These are phyloP conservation scores for Xanthorhoe designata DNA, from an alignment of 2,888 invertebrate species.

Conservation along the genomic window DNA sequence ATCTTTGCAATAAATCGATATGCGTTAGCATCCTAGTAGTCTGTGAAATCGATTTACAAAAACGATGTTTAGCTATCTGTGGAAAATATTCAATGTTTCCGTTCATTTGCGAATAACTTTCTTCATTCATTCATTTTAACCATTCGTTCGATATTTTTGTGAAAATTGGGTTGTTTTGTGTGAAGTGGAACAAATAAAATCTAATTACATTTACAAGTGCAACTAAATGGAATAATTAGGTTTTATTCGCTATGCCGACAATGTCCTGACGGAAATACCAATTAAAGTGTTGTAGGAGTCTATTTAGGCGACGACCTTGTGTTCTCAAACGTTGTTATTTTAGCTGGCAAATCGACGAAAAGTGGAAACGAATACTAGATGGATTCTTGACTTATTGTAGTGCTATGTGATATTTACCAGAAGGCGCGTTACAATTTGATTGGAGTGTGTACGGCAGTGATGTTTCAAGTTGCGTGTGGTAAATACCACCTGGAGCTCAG, in stretches of 20 bases:
- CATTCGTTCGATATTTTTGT: constrained; percentile 63
- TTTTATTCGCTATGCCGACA: constrained; percentile 38
- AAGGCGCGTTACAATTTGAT: constrained; percentile 14
- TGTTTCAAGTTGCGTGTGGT: constrained; percentile 75
- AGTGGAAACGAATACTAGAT: constrained; percentile 43
- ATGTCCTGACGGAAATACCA: constrained; percentile 44
- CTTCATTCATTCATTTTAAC: constrained; percentile 43
- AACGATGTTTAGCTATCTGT: constrained; percentile 6
- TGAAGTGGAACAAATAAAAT: constrained; percentile 50
- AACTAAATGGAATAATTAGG: constrained; percentile 48
- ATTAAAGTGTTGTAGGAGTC: constrained; percentile 45
- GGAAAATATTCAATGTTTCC: constrained; percentile 6
- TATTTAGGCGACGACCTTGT: constrained; percentile 70
- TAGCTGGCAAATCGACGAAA: constrained; percentile 63
- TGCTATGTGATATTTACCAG: constrained; percentile 1
- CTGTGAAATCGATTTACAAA: background rate
- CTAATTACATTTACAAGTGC: constrained; percentile 35
- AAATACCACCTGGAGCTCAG: constrained; percentile 76
- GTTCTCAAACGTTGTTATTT: constrained; percentile 64
- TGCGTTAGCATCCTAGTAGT: too few species aligned
- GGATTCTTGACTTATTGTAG: constrained; percentile 12
- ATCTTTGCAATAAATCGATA: too few species aligned
- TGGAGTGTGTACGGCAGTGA: constrained; percentile 61
- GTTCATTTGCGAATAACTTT: constrained; percentile 5
- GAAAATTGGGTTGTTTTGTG: constrained; percentile 75